Conservation (phyloP, 2,797 vertebrate species). For the Cryptoblepharus egeriae region DNA sequence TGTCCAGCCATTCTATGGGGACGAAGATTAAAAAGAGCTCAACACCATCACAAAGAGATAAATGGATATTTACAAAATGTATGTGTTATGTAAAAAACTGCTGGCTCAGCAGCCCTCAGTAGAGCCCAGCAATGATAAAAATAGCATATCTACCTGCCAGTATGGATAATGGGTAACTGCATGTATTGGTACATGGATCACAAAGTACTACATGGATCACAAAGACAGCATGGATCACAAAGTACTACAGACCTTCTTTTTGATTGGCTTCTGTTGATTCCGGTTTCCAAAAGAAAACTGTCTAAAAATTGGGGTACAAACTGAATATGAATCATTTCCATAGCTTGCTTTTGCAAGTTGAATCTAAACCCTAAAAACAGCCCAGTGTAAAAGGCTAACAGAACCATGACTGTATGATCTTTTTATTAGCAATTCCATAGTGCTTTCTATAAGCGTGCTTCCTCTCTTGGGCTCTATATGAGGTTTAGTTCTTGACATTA, state of each 20-base stretch:
- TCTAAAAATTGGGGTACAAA: neutral
- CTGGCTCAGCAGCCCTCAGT: neutral
- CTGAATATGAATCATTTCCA: neutral
- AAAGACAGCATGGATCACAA: constrained; percentile 38
- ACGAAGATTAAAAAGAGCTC: constrained; percentile 39
- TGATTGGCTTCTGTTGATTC: constrained; percentile 2
- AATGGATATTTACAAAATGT: constrained; percentile 16
- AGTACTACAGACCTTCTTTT: neutral
- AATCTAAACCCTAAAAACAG: neutral
- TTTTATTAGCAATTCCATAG: neutral
- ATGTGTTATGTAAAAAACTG: neutral
- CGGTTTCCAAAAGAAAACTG: neutral
- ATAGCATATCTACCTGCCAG: neutral
- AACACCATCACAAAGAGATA: neutral
- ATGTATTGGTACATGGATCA: constrained; percentile 19
- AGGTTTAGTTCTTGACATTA: constrained; percentile 14
- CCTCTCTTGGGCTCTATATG: neutral
- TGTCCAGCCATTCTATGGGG: constrained; percentile 88
- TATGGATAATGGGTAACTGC: neutral
- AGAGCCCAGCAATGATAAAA: neutral
- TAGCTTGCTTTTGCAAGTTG: neutral
- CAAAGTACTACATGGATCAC: constrained; percentile 7
- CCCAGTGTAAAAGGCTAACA: neutral
- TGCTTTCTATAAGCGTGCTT: constrained; percentile 4
- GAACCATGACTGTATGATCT: neutral